These are phyloP conservation scores for Galemys pyrenaicus DNA, from an alignment of 2,113 vertebrate species.

Conservation along the genomic window DNA sequence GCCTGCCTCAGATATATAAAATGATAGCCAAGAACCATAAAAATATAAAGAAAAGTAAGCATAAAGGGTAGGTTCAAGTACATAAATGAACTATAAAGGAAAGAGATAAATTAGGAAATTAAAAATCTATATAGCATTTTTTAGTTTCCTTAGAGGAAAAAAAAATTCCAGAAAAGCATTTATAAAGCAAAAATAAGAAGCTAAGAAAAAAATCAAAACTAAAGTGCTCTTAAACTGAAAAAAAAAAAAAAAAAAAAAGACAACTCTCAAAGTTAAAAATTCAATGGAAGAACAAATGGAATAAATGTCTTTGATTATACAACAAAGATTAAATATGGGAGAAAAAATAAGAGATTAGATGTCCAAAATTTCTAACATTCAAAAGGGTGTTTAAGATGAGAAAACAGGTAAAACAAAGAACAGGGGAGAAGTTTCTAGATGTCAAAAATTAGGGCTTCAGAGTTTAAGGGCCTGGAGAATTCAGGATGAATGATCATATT, in stretches of 20 bases:
- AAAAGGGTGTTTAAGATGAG: not conserved
- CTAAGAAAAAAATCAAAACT: slow-evolving; percentile 39
- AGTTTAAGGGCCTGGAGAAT: not conserved
- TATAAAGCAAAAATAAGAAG: not conserved
- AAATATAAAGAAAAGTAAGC: not conserved
- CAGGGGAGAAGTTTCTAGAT: not conserved
- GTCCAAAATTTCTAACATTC: not conserved
- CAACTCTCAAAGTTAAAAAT: not conserved
- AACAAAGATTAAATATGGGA: not conserved
- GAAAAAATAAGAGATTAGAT: not conserved
- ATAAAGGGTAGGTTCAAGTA: not conserved
- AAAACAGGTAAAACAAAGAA: not conserved
- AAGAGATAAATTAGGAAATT: not conserved
- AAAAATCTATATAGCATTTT: slow-evolving; percentile 37
- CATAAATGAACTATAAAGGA: not conserved
- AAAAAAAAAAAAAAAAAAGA: slow-evolving; percentile 25
- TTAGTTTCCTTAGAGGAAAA: not conserved
- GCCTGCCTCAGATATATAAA: not conserved
- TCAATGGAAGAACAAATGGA: slow-evolving; percentile 15
- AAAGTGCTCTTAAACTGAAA: slow-evolving; percentile 2
- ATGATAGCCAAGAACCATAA: not conserved
- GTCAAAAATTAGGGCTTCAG: not conserved
- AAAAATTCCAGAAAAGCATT: not conserved
- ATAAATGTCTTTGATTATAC: not conserved
- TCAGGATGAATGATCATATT: not conserved